Evolutionary conservation across 2,113 vertebrate species (phyloP), one percentile per base, ranked within the genome.

Genomic region (Rhynchopsitta pachyrhyncha): DNA sequence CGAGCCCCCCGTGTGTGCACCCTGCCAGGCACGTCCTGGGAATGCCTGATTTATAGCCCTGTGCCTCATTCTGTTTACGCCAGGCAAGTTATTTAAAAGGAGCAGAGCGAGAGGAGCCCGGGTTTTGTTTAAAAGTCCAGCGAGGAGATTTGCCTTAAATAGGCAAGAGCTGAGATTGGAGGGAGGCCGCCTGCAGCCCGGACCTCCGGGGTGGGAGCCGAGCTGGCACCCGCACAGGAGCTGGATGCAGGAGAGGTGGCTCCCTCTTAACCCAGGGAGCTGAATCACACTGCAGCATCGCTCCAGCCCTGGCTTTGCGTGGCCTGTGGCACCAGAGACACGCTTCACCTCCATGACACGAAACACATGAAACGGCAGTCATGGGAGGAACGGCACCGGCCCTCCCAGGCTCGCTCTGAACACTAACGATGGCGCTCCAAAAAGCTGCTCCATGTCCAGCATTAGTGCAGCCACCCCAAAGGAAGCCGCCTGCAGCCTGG

Each of bases 121-220:
- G 92, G 94, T 93, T 97, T 97, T 97, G 97, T 97, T 97, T 97
- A 97, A 94, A 96, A 95, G 92, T 96, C 91, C 93, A 0, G 84
- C n/a, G 49, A 95, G 95, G 96, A 97, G 95, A 90, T 97, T 98
- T 98, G 95, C 97, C 97, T 98, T 98, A 98, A 97, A 98, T 98
- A 98, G 97, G 97, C 96, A 98, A 97, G 78, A 97, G 90, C 87
- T 69, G 82, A 93, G 93, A 82, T 31, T 88, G 82, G 82, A 95
- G 70, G 71, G 95, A 95, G 88, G 95, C 83, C 27, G 60, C 81
- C 60, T 41, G 95, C 91, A 79, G 90, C 81, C 5, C 1, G 1
- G 86, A 95, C 84, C 96, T 95, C 96, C 49, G 6, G 94, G 82
- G 39, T 41, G 92, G 90, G 96, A 94, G 86, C 2, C 0, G 94